These are phyloP conservation scores for Tenthredo notha DNA, from an alignment of 2,888 invertebrate genomes.

Conservation along the genomic window DNA sequence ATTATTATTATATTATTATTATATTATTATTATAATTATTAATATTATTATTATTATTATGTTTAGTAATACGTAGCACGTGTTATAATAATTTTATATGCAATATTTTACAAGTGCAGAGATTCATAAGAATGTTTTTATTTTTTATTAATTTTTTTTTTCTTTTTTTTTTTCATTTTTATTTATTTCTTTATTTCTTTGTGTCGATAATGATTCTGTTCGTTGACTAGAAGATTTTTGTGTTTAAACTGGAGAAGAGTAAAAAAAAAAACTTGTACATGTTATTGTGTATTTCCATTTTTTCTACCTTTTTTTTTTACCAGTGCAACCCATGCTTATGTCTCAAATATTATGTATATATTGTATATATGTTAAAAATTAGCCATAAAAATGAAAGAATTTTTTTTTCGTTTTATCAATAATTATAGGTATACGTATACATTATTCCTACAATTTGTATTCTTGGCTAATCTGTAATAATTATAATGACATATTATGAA, in stretches of 20 bases:
- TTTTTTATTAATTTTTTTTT: not conserved
- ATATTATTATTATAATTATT: slow-evolving; percentile 48
- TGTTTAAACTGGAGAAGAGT: not conserved
- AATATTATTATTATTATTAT: slow-evolving; percentile 46
- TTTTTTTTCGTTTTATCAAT: not conserved
- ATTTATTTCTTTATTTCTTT: not conserved
- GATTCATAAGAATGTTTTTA: slow-evolving; percentile 54
- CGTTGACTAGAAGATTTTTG: slow-evolving; percentile 47
- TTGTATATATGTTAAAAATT: not conserved
- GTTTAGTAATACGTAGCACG: slow-evolving; percentile 43
- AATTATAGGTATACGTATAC: slow-evolving; percentile 23
- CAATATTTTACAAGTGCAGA: slow-evolving; percentile 60
- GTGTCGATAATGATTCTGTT: slow-evolving; percentile 45
- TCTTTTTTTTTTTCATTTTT: not conserved
- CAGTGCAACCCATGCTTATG: slow-evolving; percentile 26
- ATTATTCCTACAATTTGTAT: slow-evolving; percentile 3
- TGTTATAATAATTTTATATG: slow-evolving; percentile 52
- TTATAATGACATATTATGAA: not conserved
- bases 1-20: slow-evolving; percentile 41
- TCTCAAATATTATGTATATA: not conserved
- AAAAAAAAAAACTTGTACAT: slow-evolving; percentile 30
- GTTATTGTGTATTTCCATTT: not conserved
- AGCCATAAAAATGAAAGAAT: slow-evolving; percentile 6
- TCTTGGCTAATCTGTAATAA: slow-evolving; percentile 12
- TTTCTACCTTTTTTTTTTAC: not conserved